Evolutionary conservation across 2,113 vertebrate genomes (phyloP).

Genomic region (Phalacrocorax brasilianus): DNA sequence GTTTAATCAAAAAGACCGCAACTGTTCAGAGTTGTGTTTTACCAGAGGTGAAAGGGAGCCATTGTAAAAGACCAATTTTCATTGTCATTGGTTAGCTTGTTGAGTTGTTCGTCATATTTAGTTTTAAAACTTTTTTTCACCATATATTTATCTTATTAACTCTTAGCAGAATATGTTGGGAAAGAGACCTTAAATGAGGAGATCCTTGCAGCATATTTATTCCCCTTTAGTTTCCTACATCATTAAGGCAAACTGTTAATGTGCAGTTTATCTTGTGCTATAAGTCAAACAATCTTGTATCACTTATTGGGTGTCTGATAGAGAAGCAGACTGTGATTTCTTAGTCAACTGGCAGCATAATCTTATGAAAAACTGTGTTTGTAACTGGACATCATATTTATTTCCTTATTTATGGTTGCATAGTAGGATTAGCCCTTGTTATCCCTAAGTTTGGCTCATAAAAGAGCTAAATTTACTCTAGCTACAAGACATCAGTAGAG

Average conservation of each 20-base stretch:
- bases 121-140: neutral
- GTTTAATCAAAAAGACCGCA: neutral
- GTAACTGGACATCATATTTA: neutral
- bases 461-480: neutral
- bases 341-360: neutral
- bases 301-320: neutral
- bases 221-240: neutral
- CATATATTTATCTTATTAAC: neutral
- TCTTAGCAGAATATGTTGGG: neutral
- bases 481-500: neutral
- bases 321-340: neutral
- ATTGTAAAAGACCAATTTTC: neutral
- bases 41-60: neutral
- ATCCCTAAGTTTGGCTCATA: neutral
- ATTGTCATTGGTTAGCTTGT: neutral
- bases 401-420: neutral
- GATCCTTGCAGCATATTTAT: neutral
- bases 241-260: neutral
- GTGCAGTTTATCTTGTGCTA: neutral
- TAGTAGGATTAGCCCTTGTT: neutral
- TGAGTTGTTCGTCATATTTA: neutral
- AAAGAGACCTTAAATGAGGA: neutral
- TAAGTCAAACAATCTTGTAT: neutral
- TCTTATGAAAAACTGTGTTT: neutral
- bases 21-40: neutral